Percentiles rank a stretch among this genome's conserved stretches.
phyloP scores from a whole-genome alignment of 2,113 vertebrate genomes.

The Cygnus atratus region DNA sequence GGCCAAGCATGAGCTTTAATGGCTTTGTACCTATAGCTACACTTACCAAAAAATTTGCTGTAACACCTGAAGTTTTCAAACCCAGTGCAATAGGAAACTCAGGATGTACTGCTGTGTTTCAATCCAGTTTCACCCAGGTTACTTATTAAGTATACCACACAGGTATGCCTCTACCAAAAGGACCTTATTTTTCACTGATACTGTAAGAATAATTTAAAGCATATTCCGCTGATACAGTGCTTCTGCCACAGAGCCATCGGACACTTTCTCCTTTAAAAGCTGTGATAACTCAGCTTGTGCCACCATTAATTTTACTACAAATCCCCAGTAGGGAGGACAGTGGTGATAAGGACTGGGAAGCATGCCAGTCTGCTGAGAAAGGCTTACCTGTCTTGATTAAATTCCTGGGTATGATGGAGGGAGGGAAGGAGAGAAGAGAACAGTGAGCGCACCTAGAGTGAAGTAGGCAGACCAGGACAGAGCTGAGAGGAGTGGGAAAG shows the following conservation, averaged over 20 bases:
- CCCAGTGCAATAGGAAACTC: background rate
- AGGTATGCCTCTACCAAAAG: background rate
- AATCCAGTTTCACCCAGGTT: background rate
- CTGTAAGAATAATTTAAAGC: background rate
- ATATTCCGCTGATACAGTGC: background rate
- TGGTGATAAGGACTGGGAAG: background rate
- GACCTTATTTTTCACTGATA: background rate
- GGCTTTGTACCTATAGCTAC: background rate
- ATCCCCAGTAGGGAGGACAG: background rate
- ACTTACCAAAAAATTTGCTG: background rate
- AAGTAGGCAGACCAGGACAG: background rate
- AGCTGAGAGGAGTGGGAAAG: background rate
- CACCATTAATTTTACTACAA: background rate
- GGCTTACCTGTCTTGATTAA: background rate
- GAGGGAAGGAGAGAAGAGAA: background rate
- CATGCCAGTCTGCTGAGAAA: background rate
- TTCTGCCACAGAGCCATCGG: background rate
- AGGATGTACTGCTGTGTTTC: background rate
- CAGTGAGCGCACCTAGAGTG: background rate
- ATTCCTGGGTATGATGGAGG: background rate
- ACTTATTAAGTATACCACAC: background rate
- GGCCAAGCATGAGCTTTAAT: background rate
- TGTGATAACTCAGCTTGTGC: background rate
- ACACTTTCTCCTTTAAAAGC: conserved; percentile 6
- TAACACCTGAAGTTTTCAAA: background rate